Evolutionary conservation across 1,140 invertebrate genomes (phyloP), one percentile per base, ranked within the genome.

Genomic region (Ridgeia piscesae): DNA sequence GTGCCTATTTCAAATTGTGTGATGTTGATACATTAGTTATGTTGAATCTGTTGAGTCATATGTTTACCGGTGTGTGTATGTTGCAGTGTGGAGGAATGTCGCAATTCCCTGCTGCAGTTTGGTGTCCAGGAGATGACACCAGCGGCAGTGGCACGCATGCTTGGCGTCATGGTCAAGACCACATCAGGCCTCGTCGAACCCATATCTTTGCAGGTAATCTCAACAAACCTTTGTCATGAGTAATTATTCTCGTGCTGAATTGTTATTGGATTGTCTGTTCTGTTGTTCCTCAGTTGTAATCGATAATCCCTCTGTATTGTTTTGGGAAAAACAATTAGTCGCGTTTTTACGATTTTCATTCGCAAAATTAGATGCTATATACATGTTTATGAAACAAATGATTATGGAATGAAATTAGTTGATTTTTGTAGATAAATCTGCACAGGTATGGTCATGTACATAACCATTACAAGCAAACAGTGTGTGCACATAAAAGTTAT

Each of bases 151-250:
- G 98, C 98, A 31, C 97, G 98, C 92, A 97, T 98, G 34, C 96
- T 99, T 92, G 97, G 97, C 48, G 97, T 98, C 94, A 99, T 99
- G 98, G 97, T 98, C 58, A 97, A 42, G 34, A 92, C 91, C n/a
- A 89, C 91, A 21, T 48, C 98, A 0, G 91, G 91, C n/a, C 50
- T 92, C 21, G n/a, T 42, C 27, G 91, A 92, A 33, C 91, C 33
- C 42, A 88, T 92, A 9, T 77, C 17, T 11, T 21, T 92, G 42
- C 91, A 92, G 91, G 88, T 89, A 33, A 90, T n/a, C 89, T 33
- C 21, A 1, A 4, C 33, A 33, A 27, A 77, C 17, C 58, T 8
- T 17, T 77, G 58, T 17, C 58, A 27, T 77, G 11, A 21, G 11
- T 77, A 77, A 77, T 50, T 77, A 77, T 77, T 77, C 58, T 27